A percentile compares a stretch with the other conserved stretches of the same genome.
Evolutionary conservation across 2,797 vertebrate species (phyloP).

Genomic region (Sebastes matsubarae): DNA sequence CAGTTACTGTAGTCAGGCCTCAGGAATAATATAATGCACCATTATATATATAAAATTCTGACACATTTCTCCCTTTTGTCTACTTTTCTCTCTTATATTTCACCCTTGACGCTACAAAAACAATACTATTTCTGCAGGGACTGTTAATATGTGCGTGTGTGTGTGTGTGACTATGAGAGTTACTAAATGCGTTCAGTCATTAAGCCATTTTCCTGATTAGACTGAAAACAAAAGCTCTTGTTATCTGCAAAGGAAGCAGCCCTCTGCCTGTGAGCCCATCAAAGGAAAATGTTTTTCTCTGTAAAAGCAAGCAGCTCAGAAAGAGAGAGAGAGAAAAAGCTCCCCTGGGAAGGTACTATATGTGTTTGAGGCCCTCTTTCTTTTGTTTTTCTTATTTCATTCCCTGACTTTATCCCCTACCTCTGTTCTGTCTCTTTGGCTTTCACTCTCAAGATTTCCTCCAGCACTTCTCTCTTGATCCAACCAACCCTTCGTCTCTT

Average conservation of each 20-base stretch:
- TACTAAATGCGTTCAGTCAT: constrained; percentile 19
- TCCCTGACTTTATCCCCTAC: constrained; percentile 5
- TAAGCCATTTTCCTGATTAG: constrained; percentile 66
- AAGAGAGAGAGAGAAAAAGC: background rate
- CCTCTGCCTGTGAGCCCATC: constrained; percentile 31
- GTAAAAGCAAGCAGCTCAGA: constrained; percentile 22
- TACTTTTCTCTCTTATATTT: background rate
- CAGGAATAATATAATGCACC: background rate
- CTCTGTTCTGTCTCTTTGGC: constrained; percentile 17
- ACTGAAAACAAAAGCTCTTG: constrained; percentile 59
- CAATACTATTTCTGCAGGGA: background rate
- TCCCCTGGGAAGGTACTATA: constrained; percentile 8
- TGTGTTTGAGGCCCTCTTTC: constrained; percentile 18
- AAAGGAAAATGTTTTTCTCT: constrained; percentile 43
- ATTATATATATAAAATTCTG: constrained; percentile 10
- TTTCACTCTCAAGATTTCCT: constrained; percentile 23
- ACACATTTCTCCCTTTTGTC: constrained; percentile 4
- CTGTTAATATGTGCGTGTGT: background rate
- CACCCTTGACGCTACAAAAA: background rate
- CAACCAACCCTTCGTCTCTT: background rate
- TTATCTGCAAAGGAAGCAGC: constrained; percentile 75
- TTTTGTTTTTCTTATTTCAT: constrained; percentile 26
- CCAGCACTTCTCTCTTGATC: constrained; percentile 19
- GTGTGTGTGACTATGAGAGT: background rate
- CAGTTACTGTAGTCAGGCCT: constrained; percentile 4